Percentiles rank a stretch among this genome's conserved stretches.
phyloP scores from a whole-genome alignment of 2,888 invertebrate genomes.

The Biston betularia region DNA sequence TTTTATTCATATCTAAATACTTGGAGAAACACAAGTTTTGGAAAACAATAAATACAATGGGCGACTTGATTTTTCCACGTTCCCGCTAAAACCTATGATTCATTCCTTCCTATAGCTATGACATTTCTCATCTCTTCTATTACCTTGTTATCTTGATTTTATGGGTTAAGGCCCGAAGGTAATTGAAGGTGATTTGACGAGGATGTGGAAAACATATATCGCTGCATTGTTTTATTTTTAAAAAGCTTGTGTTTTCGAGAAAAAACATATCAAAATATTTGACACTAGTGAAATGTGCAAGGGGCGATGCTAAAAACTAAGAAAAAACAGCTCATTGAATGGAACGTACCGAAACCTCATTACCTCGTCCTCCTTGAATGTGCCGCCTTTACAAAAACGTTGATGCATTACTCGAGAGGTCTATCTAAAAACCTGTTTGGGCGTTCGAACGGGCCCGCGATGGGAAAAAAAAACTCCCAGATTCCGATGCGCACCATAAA shows the following conservation, averaged over 20 bases:
- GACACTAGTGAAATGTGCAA: too few species aligned
- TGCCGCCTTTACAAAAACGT: slow-evolving; percentile 82
- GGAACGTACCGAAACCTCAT: slow-evolving; percentile 75
- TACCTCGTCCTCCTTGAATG: slow-evolving; percentile 76
- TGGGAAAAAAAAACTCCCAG: slow-evolving; percentile 81
- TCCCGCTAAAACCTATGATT: slow-evolving; percentile 6
- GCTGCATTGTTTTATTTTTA: too few species aligned
- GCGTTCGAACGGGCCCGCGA: slow-evolving; percentile 75
- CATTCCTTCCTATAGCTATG: slow-evolving; percentile 19
- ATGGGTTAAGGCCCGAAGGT: slow-evolving; percentile 30
- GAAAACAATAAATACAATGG: too few species aligned
- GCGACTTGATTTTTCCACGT: too few species aligned
- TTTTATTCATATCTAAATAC: too few species aligned
- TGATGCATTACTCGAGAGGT: slow-evolving; percentile 83
- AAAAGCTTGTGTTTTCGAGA: too few species aligned
- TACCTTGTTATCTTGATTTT: slow-evolving; percentile 10
- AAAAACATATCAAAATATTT: too few species aligned
- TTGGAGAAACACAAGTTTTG: too few species aligned
- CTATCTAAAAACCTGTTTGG: slow-evolving; percentile 86
- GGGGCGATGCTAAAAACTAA: too few species aligned
- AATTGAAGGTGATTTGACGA: too few species aligned
- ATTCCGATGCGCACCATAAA: slow-evolving; percentile 84
- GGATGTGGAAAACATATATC: too few species aligned
- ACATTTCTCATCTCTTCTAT: slow-evolving; percentile 19
- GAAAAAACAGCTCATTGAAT: slow-evolving; percentile 63